Conservation (phyloP, 2,113 vertebrate genomes). For the Genyomyrus donnyi region DNA sequence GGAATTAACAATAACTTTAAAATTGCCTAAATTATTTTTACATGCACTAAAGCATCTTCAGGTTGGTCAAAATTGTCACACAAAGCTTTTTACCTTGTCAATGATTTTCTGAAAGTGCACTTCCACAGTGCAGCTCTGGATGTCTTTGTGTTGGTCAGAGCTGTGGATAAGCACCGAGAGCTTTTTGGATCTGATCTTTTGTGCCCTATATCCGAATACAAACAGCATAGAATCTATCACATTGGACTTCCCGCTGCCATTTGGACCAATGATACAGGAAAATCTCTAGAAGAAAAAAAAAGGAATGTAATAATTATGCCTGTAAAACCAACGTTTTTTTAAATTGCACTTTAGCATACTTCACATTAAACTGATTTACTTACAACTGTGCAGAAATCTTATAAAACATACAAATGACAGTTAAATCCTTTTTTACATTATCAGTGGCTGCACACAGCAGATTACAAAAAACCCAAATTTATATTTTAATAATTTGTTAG, state of each 20-base stretch:
- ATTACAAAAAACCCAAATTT: neutral
- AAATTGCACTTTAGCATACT: neutral
- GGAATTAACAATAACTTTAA: neutral
- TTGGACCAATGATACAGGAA: constrained; percentile 95
- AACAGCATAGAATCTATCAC: constrained; percentile 98
- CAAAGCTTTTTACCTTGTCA: constrained; percentile 76
- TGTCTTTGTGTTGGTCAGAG: constrained; percentile 80
- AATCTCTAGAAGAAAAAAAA: constrained; percentile 71
- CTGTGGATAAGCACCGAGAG: constrained; percentile 92
- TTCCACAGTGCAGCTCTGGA: constrained; percentile 90
- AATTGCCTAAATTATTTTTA: neutral
- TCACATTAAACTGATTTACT: neutral
- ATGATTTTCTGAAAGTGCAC: constrained; percentile 97
- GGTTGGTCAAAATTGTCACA: neutral
- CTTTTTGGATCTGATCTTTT: constrained; percentile 98
- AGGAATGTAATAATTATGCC: constrained; percentile 7
- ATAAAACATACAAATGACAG: neutral
- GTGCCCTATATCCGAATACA: constrained; percentile 95
- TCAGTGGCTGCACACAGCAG: neutral
- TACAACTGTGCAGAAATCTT: neutral
- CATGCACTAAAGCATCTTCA: neutral
- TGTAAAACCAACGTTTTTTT: neutral
- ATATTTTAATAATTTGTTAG: neutral
- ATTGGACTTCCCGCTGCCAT: constrained; percentile 97
- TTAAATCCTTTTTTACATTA: neutral